Percentiles rank a stretch among this genome's conserved stretches.
phyloP scores from a whole-genome alignment of 2,797 vertebrate genomes.

The Muscicapa comitata region DNA sequence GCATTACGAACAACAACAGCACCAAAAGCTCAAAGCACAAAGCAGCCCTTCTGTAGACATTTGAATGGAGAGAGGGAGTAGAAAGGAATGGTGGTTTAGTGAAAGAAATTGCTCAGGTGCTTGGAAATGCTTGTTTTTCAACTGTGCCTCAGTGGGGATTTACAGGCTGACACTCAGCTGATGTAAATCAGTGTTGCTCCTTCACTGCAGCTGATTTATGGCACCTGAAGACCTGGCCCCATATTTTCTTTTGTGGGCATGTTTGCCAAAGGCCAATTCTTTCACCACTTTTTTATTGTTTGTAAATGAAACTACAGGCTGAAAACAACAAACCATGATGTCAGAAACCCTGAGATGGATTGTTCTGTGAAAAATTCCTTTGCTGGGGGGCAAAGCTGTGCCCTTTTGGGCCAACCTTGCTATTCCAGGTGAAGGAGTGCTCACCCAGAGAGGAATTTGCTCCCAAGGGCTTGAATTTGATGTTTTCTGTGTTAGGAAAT shows the following conservation, averaged over 20 bases:
- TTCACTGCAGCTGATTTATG: slow-evolving; percentile 35
- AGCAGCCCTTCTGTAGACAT: not conserved
- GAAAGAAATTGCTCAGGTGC: slow-evolving; percentile 41
- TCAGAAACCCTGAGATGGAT: not conserved
- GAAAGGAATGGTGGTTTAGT: not conserved
- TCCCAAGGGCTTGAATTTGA: not conserved
- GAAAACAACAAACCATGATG: not conserved
- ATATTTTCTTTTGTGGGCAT: not conserved
- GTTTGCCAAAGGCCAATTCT: not conserved
- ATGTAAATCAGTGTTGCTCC: slow-evolving; percentile 50
- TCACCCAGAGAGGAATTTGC: not conserved
- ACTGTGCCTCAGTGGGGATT: not conserved
- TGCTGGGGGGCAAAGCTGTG: not conserved
- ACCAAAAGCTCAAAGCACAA: slow-evolving; percentile 45
- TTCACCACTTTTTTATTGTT: not conserved
- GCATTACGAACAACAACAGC: slow-evolving; percentile 14
- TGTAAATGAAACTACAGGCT: not conserved
- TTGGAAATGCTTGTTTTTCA: slow-evolving; percentile 48
- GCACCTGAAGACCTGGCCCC: slow-evolving; percentile 12
- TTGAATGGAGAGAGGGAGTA: slow-evolving; percentile 1
- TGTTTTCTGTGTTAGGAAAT: not conserved
- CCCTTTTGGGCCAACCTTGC: not conserved
- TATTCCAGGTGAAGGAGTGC: not conserved
- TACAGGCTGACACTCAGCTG: slow-evolving; percentile 38
- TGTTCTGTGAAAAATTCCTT: not conserved